phyloP scores from a whole-genome alignment of 2,888 invertebrate genomes.

The Zaprionus lineosus region DNA sequence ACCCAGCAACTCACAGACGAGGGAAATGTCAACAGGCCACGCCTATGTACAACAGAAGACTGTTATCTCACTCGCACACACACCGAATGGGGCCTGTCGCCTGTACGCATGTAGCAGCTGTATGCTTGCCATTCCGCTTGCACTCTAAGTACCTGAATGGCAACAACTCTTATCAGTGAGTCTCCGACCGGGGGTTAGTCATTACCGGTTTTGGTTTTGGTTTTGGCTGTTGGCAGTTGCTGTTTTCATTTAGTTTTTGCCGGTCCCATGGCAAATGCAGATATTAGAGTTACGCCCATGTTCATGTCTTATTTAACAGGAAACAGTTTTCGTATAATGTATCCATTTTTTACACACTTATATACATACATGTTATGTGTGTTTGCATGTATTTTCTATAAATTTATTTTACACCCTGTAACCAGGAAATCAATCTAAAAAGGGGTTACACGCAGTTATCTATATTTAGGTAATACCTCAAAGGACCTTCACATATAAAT shows the following conservation, averaged over 20 bases:
- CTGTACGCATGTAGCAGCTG: not conserved
- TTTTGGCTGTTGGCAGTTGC: slow-evolving; percentile 22
- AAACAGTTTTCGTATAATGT: slow-evolving; percentile 32
- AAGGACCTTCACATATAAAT: no score
- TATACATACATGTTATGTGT: slow-evolving; percentile 27
- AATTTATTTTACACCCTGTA: no score
- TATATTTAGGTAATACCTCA: no score
- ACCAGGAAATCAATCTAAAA: no score
- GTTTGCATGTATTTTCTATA: slow-evolving; percentile 6
- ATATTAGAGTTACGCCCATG: slow-evolving; percentile 75
- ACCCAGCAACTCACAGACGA: slow-evolving; percentile 32
- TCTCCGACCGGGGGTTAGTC: slow-evolving; percentile 65
- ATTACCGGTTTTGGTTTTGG: slow-evolving; percentile 68
- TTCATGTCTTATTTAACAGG: slow-evolving; percentile 74
- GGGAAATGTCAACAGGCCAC: slow-evolving; percentile 38
- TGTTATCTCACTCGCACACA: slow-evolving; percentile 42
- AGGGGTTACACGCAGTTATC: no score
- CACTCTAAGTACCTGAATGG: slow-evolving; percentile 1
- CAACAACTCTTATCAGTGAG: slow-evolving; percentile 53
- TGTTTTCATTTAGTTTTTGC: slow-evolving; percentile 49
- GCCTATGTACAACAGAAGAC: slow-evolving; percentile 25
- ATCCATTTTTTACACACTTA: slow-evolving; percentile 1
- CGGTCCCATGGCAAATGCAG: slow-evolving; percentile 52
- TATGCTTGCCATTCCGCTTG: slow-evolving; percentile 17
- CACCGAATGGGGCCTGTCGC: no score